Evolutionary conservation across 2,113 vertebrate species (phyloP), one percentile per base, ranked within the genome.

Genomic region (Pitta sordida): DNA sequence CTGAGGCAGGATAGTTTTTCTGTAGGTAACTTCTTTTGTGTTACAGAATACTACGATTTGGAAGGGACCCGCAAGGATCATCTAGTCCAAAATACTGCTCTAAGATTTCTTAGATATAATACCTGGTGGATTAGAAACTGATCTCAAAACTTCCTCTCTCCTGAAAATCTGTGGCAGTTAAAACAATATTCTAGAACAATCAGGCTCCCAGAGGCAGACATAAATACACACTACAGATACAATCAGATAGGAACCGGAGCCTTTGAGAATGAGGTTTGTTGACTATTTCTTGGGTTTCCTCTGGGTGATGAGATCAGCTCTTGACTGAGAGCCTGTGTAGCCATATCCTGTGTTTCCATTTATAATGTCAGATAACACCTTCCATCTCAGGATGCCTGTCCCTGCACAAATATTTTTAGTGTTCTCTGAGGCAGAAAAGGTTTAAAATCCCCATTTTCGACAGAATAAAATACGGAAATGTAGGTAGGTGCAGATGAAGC

Each of bases 281-380:
- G 90, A 77, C 80, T 56, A 7, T 96, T 95, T 92, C 84, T 83
- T 83, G 27, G 37, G 84, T 92, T 96, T 96, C 91, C 81, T 85
- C 46, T 86, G 18, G 43, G 39, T 80, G 91, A 94, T 95, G 88
- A 91, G 93, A 94, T 94, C 82, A 87, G 74, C 55, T 92, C 53
- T 91, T 83, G 92, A 80, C 70, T 55, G 86, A 92, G 43, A 95
- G 83, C 53, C 55, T 87, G 11, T 22, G 29, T 89, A 89, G 74
- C 44, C 53, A 87, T 64, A 94, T 58, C 63, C 53, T 5, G 1
- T 91, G 77, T 91, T 94, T 93, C 89, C 70, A 80, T 85, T 94
- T 94, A 74, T 87, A 83, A 52, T 46, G 49, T 81, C 78, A 82
- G 82, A 83, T 91, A 91, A 91, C 67, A 90, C 87, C 59, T 89